Evolutionary conservation across 2,797 vertebrate genomes (phyloP).

Genomic region (Megaceryle alcyon): DNA sequence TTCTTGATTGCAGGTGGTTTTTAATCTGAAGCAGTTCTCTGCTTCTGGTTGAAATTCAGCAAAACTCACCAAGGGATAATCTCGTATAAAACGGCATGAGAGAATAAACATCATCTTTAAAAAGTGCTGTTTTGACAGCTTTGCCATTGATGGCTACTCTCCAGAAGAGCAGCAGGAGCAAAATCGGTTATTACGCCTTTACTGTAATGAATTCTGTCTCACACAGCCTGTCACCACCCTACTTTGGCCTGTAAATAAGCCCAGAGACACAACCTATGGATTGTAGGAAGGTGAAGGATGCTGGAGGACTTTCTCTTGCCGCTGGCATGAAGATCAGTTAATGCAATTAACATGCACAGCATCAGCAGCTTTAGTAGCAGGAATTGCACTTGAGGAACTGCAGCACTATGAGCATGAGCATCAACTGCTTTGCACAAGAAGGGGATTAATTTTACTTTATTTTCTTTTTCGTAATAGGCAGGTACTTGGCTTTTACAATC

Average conservation of each 20-base stretch:
- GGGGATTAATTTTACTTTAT: too few relatives aligned
- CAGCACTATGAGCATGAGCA: neutral
- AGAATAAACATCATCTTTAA: neutral
- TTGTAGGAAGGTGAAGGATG: neutral
- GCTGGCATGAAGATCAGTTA: neutral
- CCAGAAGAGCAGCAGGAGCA: neutral
- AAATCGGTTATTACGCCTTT: neutral
- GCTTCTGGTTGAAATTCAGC: neutral
- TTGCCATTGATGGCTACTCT: neutral
- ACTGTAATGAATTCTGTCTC: neutral
- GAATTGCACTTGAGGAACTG: neutral
- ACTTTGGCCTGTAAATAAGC: neutral
- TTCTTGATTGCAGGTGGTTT: neutral
- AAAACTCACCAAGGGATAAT: neutral
- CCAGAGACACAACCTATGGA: neutral
- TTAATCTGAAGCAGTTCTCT: neutral
- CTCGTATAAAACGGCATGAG: neutral
- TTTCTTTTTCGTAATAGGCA: neutral
- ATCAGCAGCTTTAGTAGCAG: neutral
- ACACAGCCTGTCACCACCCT: neutral
- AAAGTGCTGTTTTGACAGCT: neutral
- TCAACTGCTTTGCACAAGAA: neutral
- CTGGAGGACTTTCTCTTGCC: neutral
- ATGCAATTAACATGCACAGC: neutral
- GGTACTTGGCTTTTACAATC: neutral